Conservation (phyloP, 2,113 vertebrate genomes). For the rabbit (Oryctolagus cuniculus) region DNA sequence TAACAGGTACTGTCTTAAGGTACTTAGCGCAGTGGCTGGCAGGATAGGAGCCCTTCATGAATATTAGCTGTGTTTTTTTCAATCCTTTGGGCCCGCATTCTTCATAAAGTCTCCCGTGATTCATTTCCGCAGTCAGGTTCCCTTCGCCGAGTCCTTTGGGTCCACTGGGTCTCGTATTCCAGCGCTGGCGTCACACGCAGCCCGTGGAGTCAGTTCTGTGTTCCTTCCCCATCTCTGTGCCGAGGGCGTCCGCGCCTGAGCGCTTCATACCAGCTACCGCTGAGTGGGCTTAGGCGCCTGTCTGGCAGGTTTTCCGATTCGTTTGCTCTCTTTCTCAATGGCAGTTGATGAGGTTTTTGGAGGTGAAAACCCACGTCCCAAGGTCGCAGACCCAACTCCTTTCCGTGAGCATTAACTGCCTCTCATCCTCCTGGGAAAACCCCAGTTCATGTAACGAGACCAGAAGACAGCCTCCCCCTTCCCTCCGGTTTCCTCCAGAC, state of each 20-base stretch:
- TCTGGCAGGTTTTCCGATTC: not conserved
- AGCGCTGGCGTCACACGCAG: not conserved
- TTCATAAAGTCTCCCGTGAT: not conserved
- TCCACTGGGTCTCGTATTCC: not conserved
- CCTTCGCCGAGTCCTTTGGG: not conserved
- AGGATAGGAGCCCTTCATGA: accelerated
- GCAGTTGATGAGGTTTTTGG: not conserved
- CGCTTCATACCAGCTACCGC: not conserved
- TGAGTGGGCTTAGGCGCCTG: not conserved
- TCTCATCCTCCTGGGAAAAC: not conserved
- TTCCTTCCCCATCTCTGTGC: not conserved
- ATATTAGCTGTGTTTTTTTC: not conserved
- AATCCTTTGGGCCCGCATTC: not conserved
- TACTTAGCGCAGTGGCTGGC: not conserved
- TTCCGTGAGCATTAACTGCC: not conserved
- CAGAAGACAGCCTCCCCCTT: not conserved
- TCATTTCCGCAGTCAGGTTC: not conserved
- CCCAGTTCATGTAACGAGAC: not conserved
- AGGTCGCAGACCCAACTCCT: not conserved
- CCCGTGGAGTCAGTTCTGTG: not conserved
- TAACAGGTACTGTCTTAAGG: not conserved
- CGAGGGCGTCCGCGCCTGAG: not conserved
- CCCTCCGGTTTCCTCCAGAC: not conserved
- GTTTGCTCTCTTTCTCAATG: not conserved
- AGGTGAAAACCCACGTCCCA: not conserved